These are phyloP conservation scores for Microtus montanus DNA, from an alignment of 2,113 vertebrate genomes.

Conservation along the genomic window DNA sequence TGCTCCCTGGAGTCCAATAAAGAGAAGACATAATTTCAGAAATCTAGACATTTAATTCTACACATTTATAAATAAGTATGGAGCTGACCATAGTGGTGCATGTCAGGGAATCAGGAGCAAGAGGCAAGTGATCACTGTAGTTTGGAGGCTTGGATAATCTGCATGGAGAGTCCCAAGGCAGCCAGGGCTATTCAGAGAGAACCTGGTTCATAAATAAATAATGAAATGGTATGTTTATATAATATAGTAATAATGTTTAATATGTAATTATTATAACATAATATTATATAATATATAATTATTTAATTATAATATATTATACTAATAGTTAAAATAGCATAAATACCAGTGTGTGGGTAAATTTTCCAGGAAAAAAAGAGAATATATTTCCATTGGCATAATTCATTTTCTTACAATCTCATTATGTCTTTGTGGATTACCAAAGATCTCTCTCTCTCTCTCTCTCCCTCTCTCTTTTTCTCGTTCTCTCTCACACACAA, in stretches of 20 bases:
- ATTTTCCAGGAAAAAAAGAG: not conserved
- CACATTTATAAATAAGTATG: not conserved
- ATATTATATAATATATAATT: too few relatives aligned
- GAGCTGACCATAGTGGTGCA: not conserved
- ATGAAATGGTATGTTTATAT: not conserved
- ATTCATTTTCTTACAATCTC: not conserved
- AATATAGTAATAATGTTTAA: not conserved
- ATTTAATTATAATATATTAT: too few relatives aligned
- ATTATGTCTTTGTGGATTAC: not conserved
- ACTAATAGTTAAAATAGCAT: not conserved
- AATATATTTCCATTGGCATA: not conserved
- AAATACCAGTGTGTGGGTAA: not conserved
- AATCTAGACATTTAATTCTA: not conserved
- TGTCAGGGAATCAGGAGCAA: not conserved
- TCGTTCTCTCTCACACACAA: not conserved
- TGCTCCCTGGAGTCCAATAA: slow-evolving; percentile 79
- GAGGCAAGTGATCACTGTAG: not conserved
- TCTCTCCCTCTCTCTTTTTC: not conserved
- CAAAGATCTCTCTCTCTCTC: not conserved
- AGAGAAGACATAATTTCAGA: not conserved
- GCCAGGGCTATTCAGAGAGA: not conserved
- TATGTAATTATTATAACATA: too few relatives aligned
- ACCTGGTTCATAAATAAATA: not conserved
- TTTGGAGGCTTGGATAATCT: not conserved
- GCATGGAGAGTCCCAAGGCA: not conserved